Base-by-base conservation (phyloP, 1,140 invertebrate genomes). In the Procambarus virginalis region DNA sequence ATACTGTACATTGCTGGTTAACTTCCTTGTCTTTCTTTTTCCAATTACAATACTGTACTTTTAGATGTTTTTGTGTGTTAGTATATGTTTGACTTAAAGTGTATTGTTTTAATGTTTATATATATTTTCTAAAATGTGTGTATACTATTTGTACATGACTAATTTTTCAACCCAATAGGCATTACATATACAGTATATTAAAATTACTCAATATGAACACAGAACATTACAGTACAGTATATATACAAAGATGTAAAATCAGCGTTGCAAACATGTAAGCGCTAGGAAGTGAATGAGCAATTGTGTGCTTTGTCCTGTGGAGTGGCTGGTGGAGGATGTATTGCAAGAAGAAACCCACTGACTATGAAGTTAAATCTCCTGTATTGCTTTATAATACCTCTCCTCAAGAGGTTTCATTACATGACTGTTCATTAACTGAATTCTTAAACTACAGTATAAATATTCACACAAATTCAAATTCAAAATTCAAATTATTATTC, bases 291-390 rank as follows among this genome's bases (percentile, higher is more conserved):
- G 70, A 75, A 80, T 22, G 85, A 64, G 55, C 76, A 79, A 68
- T 49, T 79, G 80, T 87, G 85, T 87, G 86, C 86, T 88, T 88
- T 88, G 86, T 88, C 68, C 64, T 73, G 64, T 88, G 86, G 70
- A 88, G 86, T 88, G 86, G 86, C 45, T 70, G 79, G 79, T 78
- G 86, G 46, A 78, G 73, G 64, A 55, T 22, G 86, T 8, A 55
- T 55, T 8, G 48, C 81, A 55, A 81, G 82, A 88, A 75, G 79
- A 80, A 80, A 70, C 86, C 86, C 81, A 70, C 34, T 88, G 77
- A 81, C 82, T 88, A 81, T 48, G 49, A 12, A 48, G 82, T 60
- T 68, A 70, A 84, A 34, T 48, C 45, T 46, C 58, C 20, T 84
- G 49, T 60, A 34, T 48, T 49, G 46, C 46, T 17, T n/a, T 81